Conservation (phyloP, 2,113 vertebrate genomes). For the Amblyopsis rosae region DNA sequence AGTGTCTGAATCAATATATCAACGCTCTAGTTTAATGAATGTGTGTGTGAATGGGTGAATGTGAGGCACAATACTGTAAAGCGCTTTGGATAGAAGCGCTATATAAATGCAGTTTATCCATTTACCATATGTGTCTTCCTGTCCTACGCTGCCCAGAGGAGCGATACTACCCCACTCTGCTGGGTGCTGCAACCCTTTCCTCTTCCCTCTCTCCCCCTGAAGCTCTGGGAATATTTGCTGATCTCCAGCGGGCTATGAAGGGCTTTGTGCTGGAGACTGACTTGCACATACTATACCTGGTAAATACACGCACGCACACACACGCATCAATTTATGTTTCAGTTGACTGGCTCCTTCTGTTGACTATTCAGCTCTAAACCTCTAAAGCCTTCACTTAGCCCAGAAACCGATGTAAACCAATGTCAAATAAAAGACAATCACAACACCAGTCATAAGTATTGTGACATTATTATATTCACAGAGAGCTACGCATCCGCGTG, state of each 20-base stretch:
- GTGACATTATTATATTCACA: not conserved
- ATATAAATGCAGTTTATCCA: not conserved
- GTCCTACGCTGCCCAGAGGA: slow-evolving; percentile 68
- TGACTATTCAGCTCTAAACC: no score
- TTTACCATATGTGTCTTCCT: not conserved
- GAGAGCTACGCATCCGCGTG: not conserved
- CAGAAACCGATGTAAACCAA: not conserved
- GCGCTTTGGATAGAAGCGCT: no score
- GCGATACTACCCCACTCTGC: slow-evolving; percentile 86
- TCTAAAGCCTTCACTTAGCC: no score
- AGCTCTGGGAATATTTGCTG: slow-evolving; percentile 95
- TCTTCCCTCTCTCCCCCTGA: slow-evolving; percentile 93
- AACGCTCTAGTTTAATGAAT: no score
- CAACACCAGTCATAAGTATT: not conserved
- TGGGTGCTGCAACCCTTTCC: slow-evolving; percentile 91
- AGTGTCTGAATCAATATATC: no score
- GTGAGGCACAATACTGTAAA: no score
- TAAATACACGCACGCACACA: slow-evolving; percentile 52
- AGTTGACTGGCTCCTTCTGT: not conserved
- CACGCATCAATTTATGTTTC: not conserved
- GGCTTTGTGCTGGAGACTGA: slow-evolving; percentile 97
- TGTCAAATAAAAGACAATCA: not conserved
- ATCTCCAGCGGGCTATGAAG: slow-evolving; percentile 97
- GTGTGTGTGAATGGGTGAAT: no score
- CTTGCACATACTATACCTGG: slow-evolving; percentile 94